These are phyloP conservation scores for Megamerina dolium DNA, from an alignment of 2,888 invertebrate genomes.

Conservation along the genomic window DNA sequence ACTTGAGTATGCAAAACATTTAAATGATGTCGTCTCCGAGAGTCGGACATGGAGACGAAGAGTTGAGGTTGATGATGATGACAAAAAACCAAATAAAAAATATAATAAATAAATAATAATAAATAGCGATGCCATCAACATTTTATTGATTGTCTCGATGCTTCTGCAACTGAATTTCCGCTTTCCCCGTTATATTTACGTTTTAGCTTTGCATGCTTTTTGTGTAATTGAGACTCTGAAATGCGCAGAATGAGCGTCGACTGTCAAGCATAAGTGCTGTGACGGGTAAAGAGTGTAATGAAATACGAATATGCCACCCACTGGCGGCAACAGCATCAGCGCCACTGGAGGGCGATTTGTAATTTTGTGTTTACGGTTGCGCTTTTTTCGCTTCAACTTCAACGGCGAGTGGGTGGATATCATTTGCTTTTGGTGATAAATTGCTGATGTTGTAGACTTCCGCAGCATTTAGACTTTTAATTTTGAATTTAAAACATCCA, in stretches of 20 bases:
- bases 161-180: too few species aligned
- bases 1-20: constrained; percentile 14
- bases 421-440: constrained; percentile 3
- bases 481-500: constrained; percentile 1
- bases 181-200: too few species aligned
- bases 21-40: constrained; percentile 6
- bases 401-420: not conserved
- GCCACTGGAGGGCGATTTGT: constrained; percentile 44
- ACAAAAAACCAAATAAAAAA: too few species aligned
- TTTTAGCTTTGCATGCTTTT: not conserved
- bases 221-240: not conserved
- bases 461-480: constrained; percentile 12
- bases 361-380: constrained; percentile 34
- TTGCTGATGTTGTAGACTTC: constrained; percentile 15
- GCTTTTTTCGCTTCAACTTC: constrained; percentile 28
- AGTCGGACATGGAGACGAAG: not conserved
- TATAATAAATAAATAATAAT: too few species aligned
- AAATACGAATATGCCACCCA: constrained; percentile 17
- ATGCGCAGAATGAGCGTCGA: not conserved
- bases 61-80: too few species aligned
- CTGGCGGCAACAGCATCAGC: constrained; percentile 4
- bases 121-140: too few species aligned
- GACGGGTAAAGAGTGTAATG: constrained; percentile 3
- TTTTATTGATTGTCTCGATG: too few species aligned
- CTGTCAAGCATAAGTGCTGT: not conserved